These are phyloP conservation scores for Copsychus sechellarum DNA, from an alignment of 2,113 vertebrate genomes.

Conservation along the genomic window DNA sequence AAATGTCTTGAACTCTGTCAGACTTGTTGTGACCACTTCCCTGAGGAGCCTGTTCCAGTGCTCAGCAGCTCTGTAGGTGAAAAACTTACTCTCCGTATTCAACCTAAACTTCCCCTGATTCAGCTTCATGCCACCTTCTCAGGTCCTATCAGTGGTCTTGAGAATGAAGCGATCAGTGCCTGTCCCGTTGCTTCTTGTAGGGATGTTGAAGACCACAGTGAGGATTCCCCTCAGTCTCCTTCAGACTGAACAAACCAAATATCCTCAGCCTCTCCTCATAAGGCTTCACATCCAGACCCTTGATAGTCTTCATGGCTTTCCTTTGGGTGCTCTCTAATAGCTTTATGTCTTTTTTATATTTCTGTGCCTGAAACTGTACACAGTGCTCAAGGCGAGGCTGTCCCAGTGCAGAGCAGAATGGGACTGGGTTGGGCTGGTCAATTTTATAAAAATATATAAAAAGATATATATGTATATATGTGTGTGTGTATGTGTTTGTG, in stretches of 20 bases:
- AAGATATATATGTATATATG: not conserved
- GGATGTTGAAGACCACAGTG: not conserved
- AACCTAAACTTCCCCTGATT: not conserved
- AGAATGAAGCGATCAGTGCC: not conserved
- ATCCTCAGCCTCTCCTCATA: not conserved
- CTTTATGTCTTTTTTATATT: not conserved
- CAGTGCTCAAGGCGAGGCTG: fast-evolving
- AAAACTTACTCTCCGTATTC: not conserved
- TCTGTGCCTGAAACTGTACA: not conserved
- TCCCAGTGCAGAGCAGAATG: too few relatives aligned
- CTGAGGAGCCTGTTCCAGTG: not conserved
- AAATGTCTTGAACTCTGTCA: not conserved
- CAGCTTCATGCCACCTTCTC: not conserved
- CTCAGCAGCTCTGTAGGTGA: fast-evolving
- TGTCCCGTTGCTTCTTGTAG: not conserved
- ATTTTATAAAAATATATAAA: too few relatives aligned
- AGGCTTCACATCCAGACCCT: not conserved
- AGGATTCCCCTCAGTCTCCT: not conserved
- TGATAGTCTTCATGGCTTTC: not conserved
- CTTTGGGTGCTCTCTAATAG: not conserved
- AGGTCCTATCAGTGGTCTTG: not conserved
- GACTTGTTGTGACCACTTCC: not conserved
- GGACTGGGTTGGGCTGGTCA: not conserved
- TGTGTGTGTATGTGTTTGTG: not conserved
- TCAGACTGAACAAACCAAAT: not conserved